Conservation (phyloP, 2,888 invertebrate genomes). For the Phalera bucephala region DNA sequence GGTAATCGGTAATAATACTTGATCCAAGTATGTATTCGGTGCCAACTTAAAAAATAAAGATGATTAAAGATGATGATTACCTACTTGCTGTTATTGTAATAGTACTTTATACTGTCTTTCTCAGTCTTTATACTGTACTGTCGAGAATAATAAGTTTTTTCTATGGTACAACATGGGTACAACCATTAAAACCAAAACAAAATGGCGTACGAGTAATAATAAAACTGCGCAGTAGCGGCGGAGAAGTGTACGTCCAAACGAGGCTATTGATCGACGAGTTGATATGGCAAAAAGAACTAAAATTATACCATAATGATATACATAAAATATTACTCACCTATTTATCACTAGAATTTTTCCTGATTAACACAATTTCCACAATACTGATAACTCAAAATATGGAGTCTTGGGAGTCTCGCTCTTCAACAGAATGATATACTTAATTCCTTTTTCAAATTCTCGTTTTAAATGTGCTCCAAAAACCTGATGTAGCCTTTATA, state of each 20-base stretch:
- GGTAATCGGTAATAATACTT: too few species aligned
- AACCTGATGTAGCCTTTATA: conserved; percentile 36
- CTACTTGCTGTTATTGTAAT: too few species aligned
- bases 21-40: too few species aligned
- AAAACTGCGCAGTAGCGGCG: conserved; percentile 28
- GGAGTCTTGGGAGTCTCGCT: conserved; percentile 41
- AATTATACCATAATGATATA: too few species aligned
- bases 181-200: conserved; percentile 7
- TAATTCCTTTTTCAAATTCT: conserved; percentile 45
- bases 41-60: too few species aligned
- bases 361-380: conserved; percentile 32
- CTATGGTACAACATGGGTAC: too few species aligned
- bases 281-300: too few species aligned
- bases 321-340: conserved; percentile 40
- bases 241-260: conserved; percentile 1
- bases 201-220: conserved; percentile 22
- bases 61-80: too few species aligned
- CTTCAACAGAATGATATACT: too few species aligned
- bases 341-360: conserved; percentile 49
- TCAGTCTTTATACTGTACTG: too few species aligned
- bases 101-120: too few species aligned
- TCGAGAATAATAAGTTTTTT: too few species aligned
- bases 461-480: conserved; percentile 40
- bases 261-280: conserved; percentile 2
- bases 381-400: conserved; percentile 37